Conservation (phyloP, 2,113 vertebrate genomes). For the Dromaius novaehollandiae region DNA sequence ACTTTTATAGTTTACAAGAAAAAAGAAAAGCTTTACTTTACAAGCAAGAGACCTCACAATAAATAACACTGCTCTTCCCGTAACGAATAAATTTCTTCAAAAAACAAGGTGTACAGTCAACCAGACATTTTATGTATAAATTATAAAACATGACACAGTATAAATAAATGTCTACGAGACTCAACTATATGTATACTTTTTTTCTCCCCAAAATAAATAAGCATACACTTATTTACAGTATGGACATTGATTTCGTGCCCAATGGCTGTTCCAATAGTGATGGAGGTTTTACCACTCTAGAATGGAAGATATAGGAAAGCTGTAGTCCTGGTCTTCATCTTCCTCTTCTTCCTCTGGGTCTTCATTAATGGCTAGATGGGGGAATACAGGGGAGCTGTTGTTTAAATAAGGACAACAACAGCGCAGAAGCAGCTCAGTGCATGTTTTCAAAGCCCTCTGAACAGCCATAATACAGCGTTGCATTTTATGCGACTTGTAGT, state of each 20-base stretch:
- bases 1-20: constrained; percentile 88
- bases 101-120: constrained; percentile 96
- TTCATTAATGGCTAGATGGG: constrained; percentile 99
- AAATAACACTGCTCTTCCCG: constrained; percentile 99
- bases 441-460: constrained; percentile 88
- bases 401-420: constrained; percentile 97
- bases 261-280: constrained; percentile 85
- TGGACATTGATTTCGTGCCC: constrained; percentile 90
- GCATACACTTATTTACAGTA: constrained; percentile 99
- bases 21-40: constrained; percentile 87
- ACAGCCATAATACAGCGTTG: constrained; percentile 83
- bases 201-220: constrained; percentile 99
- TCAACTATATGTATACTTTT: constrained; percentile 99
- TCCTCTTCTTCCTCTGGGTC: constrained; percentile 96
- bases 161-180: constrained; percentile 99
- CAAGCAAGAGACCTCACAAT: constrained; percentile 97
- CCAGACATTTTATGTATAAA: constrained; percentile 99
- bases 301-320: constrained; percentile 97
- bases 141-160: constrained; percentile 99
- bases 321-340: constrained; percentile 98
- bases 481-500: constrained; percentile 83
- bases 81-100: constrained; percentile 99
- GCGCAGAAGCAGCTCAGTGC: constrained; percentile 92
- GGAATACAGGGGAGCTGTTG: constrained; percentile 99
- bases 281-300: constrained; percentile 94